These are phyloP conservation scores for Phoeniculus purpureus DNA, from an alignment of 2,797 vertebrate species.

Conservation along the genomic window DNA sequence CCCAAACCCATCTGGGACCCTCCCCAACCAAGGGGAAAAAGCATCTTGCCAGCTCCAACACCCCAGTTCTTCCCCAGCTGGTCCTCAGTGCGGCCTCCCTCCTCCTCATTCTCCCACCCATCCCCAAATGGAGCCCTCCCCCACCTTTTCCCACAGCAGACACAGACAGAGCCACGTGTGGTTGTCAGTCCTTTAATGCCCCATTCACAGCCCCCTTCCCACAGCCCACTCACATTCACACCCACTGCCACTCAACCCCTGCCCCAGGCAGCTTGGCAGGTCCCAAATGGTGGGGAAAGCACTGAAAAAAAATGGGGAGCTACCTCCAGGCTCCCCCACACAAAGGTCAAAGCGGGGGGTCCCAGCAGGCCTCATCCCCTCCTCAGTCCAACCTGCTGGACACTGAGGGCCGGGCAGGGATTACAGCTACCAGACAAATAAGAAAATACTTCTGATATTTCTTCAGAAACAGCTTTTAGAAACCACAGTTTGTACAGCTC, in stretches of 20 bases:
- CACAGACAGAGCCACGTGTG: neutral
- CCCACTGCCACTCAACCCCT: fast-evolving
- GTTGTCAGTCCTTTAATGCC: slow-evolving; percentile 56
- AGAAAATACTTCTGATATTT: slow-evolving; percentile 82
- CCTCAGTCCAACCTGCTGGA: fast-evolving
- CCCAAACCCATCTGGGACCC: no score
- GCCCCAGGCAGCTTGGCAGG: neutral
- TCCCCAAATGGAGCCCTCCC: neutral
- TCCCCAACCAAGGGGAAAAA: neutral
- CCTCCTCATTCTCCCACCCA: neutral
- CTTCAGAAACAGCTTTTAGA: slow-evolving; percentile 78
- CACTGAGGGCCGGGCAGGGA: neutral
- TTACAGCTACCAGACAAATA: slow-evolving; percentile 75
- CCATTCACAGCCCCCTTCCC: neutral
- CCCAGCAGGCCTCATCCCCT: neutral
- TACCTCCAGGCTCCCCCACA: neutral
- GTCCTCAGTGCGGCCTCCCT: neutral
- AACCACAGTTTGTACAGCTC: slow-evolving; percentile 76
- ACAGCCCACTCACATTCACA: neutral
- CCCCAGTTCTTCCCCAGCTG: neutral
- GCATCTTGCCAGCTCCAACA: neutral
- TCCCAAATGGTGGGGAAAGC: fast-evolving
- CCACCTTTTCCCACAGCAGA: neutral
- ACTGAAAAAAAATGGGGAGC: neutral
- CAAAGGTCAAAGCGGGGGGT: no score